These are phyloP conservation scores for Chondrosia reniformis DNA, from an alignment of 37 sponge, comb jelly and placozoan genomes.

Conservation along the genomic window DNA sequence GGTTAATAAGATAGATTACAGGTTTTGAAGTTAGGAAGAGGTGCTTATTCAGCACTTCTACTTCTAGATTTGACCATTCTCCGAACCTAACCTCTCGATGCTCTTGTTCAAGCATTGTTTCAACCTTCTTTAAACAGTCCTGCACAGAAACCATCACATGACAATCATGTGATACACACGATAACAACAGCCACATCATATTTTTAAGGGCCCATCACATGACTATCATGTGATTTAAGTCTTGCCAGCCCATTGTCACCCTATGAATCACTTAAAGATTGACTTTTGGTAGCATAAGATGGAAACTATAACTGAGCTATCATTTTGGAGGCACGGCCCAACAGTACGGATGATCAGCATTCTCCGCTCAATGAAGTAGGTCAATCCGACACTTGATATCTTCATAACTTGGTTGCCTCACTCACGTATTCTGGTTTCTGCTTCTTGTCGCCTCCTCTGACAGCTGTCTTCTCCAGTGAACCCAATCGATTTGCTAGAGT, in stretches of 20 bases:
- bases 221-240: no score
- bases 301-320: no score
- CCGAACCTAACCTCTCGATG: constrained; percentile 75
- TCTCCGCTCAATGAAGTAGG: no score
- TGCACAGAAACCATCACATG: constrained; percentile 10
- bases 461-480: constrained; percentile 66
- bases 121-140: constrained; percentile 59
- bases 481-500: constrained; percentile 36
- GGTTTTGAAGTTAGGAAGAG: constrained; percentile 91
- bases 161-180: no score
- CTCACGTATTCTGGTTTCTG: constrained; percentile 78
- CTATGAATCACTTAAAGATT: no score
- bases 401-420: not conserved
- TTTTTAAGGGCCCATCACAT: no score
- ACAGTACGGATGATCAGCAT: no score
- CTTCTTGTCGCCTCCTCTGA: constrained; percentile 85
- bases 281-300: no score
- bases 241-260: no score
- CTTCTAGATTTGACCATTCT: constrained; percentile 62
- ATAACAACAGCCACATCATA: no score
- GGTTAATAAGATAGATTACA: constrained; percentile 92
- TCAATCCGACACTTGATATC: no score
- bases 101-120: constrained; percentile 36
- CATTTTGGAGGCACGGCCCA: no score
- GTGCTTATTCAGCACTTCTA: constrained; percentile 94